These are phyloP conservation scores for Drosophila multiciliata DNA, from an alignment of 2,888 invertebrate genomes.

Conservation along the genomic window DNA sequence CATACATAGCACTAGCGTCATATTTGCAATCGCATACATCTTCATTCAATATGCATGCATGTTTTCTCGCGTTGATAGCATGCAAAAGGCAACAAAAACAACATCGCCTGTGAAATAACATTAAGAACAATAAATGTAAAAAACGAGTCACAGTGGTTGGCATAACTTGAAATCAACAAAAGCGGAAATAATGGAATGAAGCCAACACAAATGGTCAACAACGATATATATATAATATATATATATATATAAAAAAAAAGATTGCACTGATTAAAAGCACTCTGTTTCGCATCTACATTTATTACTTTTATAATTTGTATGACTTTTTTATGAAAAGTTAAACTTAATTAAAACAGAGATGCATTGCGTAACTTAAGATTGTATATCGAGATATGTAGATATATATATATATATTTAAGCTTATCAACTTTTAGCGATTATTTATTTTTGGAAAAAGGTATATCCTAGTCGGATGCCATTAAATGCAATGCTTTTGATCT, in stretches of 20 bases:
- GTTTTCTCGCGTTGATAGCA: constrained; percentile 43
- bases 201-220: neutral
- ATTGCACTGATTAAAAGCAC: neutral
- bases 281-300: neutral
- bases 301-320: neutral
- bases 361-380: neutral
- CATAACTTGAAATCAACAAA: constrained; percentile 28
- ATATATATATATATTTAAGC: neutral
- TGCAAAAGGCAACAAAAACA: constrained; percentile 34
- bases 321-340: neutral
- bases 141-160: constrained; percentile 29
- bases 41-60: constrained; percentile 62
- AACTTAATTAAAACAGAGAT: neutral
- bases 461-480: neutral
- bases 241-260: neutral
- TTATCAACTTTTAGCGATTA: neutral
- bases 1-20: constrained; percentile 20
- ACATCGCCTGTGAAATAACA: constrained; percentile 59
- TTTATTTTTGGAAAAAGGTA: neutral
- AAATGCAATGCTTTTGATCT: neutral
- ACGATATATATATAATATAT: neutral
- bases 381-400: neutral
- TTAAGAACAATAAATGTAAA: constrained; percentile 56
- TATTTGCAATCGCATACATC: constrained; percentile 55
- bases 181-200: constrained; percentile 5